Conservation (phyloP, 2,888 invertebrate species). For the Morpho helenor region DNA sequence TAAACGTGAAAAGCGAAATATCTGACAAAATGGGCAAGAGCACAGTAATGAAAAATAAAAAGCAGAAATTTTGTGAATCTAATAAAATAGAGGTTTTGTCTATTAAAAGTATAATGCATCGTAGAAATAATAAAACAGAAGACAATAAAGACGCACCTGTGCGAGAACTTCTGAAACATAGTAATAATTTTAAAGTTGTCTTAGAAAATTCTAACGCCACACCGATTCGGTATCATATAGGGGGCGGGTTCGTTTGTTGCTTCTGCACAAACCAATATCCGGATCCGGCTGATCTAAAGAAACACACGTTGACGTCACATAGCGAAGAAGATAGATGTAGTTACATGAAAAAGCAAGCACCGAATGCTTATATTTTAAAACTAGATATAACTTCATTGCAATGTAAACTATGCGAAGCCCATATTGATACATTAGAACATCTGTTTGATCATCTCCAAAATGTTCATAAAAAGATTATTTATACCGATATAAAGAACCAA, state of each 20-base stretch:
- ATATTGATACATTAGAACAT: conserved; percentile 39
- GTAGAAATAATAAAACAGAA: neutral
- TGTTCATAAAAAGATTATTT: conserved; percentile 44
- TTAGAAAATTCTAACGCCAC: conserved; percentile 32
- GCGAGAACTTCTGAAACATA: conserved; percentile 7
- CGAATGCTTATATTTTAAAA: conserved; percentile 36
- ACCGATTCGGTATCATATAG: conserved; percentile 37
- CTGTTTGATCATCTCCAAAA: conserved; percentile 49
- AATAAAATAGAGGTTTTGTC: conserved; percentile 2
- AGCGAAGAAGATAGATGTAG: conserved; percentile 6
- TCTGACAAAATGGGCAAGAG: conserved; percentile 8
- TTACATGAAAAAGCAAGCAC: conserved; percentile 16
- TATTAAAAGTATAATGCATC: neutral
- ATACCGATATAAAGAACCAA: conserved; percentile 53
- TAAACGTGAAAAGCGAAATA: conserved; percentile 10
- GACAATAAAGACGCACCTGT: conserved; percentile 5
- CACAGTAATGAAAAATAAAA: conserved; percentile 4
- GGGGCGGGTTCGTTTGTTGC: conserved; percentile 30
- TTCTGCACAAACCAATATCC: conserved; percentile 30
- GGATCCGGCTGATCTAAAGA: conserved; percentile 34
- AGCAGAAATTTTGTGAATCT: neutral
- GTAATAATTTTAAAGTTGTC: conserved; percentile 10
- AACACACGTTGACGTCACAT: conserved; percentile 24
- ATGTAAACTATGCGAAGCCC: conserved; percentile 44
- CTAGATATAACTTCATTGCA: conserved; percentile 50